Evolutionary conservation across 2,113 vertebrate species (phyloP).

Genomic region (Serilophus lunatus): DNA sequence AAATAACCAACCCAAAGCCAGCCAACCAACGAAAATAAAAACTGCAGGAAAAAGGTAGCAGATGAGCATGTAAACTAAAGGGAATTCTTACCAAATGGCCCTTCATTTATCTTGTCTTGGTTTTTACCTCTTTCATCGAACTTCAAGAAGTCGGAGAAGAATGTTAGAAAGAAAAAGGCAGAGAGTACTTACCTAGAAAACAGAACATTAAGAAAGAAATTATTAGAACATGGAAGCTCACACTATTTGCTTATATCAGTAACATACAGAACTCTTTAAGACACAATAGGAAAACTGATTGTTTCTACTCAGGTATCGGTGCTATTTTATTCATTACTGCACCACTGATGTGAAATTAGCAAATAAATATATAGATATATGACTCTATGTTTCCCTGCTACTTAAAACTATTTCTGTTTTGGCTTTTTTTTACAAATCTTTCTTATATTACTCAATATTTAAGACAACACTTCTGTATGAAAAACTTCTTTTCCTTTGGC

Average conservation of each 20-base stretch:
- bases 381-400: neutral
- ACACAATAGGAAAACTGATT: neutral
- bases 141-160: neutral
- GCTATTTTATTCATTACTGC: neutral
- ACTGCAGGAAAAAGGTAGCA: neutral
- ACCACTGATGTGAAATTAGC: neutral
- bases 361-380: neutral
- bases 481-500: neutral
- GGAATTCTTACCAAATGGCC: constrained; percentile 30
- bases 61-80: neutral
- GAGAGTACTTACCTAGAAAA: constrained; percentile 75
- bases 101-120: neutral
- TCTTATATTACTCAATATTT: neutral
- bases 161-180: constrained; percentile 25
- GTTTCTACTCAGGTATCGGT: neutral
- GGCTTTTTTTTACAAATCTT: neutral
- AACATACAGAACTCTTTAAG: neutral
- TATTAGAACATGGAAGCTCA: neutral
- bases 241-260: neutral
- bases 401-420: neutral
- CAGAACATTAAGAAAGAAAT: constrained; percentile 13
- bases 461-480: neutral
- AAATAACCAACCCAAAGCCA: too few relatives aligned
- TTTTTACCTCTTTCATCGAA: constrained; percentile 6
- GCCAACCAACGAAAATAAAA: too few relatives aligned